phyloP scores from a whole-genome alignment of 2,113 vertebrate species.

The Camelus dromedarius region DNA sequence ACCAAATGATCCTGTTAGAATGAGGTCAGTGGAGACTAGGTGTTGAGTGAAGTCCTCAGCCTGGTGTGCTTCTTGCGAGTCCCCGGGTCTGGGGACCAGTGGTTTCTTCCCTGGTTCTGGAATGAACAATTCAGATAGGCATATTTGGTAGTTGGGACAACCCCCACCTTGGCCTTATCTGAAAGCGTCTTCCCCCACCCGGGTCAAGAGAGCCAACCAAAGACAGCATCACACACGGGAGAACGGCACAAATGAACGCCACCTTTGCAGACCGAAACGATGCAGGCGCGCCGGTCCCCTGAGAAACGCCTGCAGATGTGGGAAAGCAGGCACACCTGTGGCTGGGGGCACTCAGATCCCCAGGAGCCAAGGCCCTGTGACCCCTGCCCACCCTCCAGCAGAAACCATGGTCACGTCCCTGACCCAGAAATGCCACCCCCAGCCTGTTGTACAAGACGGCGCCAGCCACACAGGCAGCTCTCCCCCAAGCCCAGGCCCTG shows the following conservation, averaged over 20 bases:
- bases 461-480: neutral
- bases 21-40: fast-evolving
- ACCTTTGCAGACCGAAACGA: neutral
- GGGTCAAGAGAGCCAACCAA: neutral
- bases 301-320: neutral
- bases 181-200: neutral
- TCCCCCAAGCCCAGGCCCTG: fast-evolving
- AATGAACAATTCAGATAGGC: neutral
- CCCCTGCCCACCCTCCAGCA: no score
- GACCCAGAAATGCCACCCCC: neutral
- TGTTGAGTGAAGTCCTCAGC: neutral
- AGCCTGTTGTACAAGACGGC: fast-evolving
- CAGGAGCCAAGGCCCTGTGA: neutral
- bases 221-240: fast-evolving
- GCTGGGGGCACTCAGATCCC: neutral
- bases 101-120: neutral
- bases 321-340: fast-evolving
- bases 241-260: fast-evolving
- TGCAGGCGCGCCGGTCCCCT: fast-evolving
- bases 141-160: neutral
- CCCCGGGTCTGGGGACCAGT: neutral
- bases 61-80: no score
- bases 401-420: neutral
- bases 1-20: neutral
- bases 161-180: neutral